phyloP scores from a whole-genome alignment of 2,113 vertebrate species.

The Pteronura brasiliensis region DNA sequence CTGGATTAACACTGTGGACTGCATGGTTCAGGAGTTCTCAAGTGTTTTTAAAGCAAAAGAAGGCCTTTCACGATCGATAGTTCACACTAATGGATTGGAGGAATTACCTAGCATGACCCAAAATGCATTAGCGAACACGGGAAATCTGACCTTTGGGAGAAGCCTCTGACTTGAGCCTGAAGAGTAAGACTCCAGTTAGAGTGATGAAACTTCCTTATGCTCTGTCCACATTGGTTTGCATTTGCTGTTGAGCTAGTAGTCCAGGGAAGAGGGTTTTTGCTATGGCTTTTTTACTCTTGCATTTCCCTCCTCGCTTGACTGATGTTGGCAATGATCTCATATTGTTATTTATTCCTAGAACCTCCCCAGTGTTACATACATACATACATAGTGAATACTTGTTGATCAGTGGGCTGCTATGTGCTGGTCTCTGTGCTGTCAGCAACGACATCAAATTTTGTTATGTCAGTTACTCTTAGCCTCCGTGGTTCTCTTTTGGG shows the following conservation, averaged over 20 bases:
- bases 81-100: slow-evolving; percentile 31
- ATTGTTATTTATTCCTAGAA: slow-evolving; percentile 20
- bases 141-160: slow-evolving; percentile 25
- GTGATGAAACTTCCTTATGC: background rate
- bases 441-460: background rate
- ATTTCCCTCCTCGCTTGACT: background rate
- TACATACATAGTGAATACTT: background rate
- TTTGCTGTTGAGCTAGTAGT: background rate
- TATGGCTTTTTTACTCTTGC: background rate
- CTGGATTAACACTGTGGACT: background rate
- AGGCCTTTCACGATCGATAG: background rate
- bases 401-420: background rate
- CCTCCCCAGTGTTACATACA: background rate
- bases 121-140: slow-evolving; percentile 43
- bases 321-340: background rate
- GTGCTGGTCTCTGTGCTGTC: background rate
- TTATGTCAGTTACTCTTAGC: background rate
- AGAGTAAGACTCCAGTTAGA: background rate
- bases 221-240: background rate
- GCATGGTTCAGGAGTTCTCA: slow-evolving; percentile 8
- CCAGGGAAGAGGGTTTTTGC: background rate
- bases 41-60: slow-evolving; percentile 26
- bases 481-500: background rate
- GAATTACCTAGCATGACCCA: background rate
- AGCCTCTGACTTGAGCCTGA: background rate